Conservation (phyloP, 2,797 vertebrate genomes). For the Poecilia picta region DNA sequence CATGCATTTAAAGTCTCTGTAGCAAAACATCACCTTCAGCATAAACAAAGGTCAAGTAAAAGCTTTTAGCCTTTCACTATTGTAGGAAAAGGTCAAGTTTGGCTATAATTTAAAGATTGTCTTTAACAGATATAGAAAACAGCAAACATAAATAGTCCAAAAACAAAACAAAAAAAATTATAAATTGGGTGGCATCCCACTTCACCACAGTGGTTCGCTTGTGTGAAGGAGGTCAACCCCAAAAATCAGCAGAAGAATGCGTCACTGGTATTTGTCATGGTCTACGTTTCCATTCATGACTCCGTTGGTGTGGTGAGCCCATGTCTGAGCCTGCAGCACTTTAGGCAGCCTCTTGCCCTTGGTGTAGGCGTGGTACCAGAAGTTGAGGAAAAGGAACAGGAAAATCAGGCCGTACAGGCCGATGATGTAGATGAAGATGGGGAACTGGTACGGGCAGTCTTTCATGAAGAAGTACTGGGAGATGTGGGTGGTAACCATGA, state of each 20-base stretch:
- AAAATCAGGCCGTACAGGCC: slow-evolving; percentile 88
- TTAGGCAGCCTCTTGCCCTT: slow-evolving; percentile 93
- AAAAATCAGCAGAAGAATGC: not conserved
- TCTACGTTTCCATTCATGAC: slow-evolving; percentile 75
- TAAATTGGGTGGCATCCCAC: slow-evolving; percentile 13
- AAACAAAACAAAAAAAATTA: not conserved
- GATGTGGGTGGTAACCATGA: slow-evolving; percentile 88
- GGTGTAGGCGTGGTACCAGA: slow-evolving; percentile 97
- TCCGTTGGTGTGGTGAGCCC: slow-evolving; percentile 74
- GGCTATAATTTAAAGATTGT: slow-evolving; percentile 65
- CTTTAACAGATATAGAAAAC: slow-evolving; percentile 46
- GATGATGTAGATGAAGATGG: slow-evolving; percentile 93
- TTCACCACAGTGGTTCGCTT: slow-evolving; percentile 32
- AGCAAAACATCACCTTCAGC: slow-evolving; percentile 37
- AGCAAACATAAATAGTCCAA: slow-evolving; percentile 31
- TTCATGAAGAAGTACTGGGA: slow-evolving; percentile 92
- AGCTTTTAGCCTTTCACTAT: slow-evolving; percentile 36
- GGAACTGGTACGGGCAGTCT: slow-evolving; percentile 91
- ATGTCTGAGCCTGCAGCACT: slow-evolving; percentile 79
- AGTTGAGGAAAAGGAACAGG: slow-evolving; percentile 93
- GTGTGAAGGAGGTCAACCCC: slow-evolving; percentile 32
- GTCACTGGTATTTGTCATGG: slow-evolving; percentile 75
- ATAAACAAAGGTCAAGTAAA: slow-evolving; percentile 41
- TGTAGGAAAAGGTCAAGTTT: slow-evolving; percentile 43
- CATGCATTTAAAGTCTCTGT: slow-evolving; percentile 10